These are phyloP conservation scores for Ageneiosus marmoratus DNA, from an alignment of 2,113 vertebrate species.

Conservation along the genomic window DNA sequence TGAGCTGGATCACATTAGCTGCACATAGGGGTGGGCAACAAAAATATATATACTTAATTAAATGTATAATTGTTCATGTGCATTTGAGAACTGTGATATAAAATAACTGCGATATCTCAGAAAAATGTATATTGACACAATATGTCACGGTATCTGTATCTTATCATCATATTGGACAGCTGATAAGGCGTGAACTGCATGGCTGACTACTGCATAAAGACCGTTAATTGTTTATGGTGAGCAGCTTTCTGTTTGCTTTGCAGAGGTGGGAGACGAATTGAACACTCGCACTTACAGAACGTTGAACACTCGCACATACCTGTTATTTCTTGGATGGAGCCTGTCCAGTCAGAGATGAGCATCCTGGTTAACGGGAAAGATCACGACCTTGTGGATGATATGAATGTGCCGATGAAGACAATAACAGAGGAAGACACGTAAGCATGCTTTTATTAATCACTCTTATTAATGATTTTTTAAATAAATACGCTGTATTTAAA, in stretches of 20 bases:
- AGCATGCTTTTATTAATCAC: slow-evolving; percentile 57
- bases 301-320: background rate
- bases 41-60: no score
- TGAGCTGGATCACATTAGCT: background rate
- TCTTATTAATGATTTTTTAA: background rate
- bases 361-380: slow-evolving; percentile 74
- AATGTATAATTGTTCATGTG: no score
- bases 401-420: slow-evolving; percentile 66
- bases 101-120: no score
- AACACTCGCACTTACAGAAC: slow-evolving; percentile 5
- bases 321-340: slow-evolving; percentile 64
- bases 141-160: background rate
- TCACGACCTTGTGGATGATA: slow-evolving; percentile 63
- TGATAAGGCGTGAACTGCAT: background rate
- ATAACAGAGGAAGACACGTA: slow-evolving; percentile 73
- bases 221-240: background rate
- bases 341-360: slow-evolving; percentile 72
- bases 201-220: background rate
- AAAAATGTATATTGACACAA: background rate
- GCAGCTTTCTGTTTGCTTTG: background rate
- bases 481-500: background rate
- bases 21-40: background rate
- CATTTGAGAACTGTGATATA: no score
- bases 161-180: background rate
- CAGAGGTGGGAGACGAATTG: slow-evolving; percentile 2